These are phyloP conservation scores for Gymnosoma rotundatum DNA, from an alignment of 2,888 invertebrate genomes.

Conservation along the genomic window DNA sequence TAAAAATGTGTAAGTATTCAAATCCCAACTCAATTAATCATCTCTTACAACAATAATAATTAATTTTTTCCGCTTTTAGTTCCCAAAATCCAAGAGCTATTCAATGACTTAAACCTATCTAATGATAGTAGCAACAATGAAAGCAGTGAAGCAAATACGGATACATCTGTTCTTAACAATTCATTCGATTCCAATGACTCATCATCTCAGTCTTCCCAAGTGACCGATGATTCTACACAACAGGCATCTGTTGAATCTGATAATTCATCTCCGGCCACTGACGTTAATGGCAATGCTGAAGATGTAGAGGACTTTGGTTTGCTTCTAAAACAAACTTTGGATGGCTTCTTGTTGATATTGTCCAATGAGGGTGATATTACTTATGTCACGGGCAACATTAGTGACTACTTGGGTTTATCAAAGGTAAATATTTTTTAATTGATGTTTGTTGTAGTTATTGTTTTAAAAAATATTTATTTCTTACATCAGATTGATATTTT, in stretches of 20 bases:
- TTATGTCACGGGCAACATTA: constrained; percentile 95
- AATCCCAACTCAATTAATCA: constrained; percentile 24
- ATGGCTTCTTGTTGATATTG: constrained; percentile 94
- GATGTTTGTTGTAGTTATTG: neutral
- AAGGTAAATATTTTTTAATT: constrained; percentile 86
- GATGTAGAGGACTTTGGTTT: constrained; percentile 66
- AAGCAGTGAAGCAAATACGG: constrained; percentile 4
- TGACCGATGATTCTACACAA: constrained; percentile 18
- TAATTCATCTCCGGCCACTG: constrained; percentile 18
- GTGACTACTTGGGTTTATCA: constrained; percentile 93
- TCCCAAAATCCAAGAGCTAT: constrained; percentile 80
- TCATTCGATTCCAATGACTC: constrained; percentile 38
- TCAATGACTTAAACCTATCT: constrained; percentile 68
- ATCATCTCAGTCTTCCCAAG: constrained; percentile 41
- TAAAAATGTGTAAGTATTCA: constrained; percentile 87
- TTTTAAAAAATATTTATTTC: neutral
- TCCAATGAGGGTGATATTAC: constrained; percentile 95
- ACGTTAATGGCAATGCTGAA: constrained; percentile 70
- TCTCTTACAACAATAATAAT: neutral
- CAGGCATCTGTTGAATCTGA: constrained; percentile 4
- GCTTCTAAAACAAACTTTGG: constrained; percentile 86
- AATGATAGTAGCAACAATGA: constrained; percentile 22
- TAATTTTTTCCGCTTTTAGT: constrained; percentile 81
- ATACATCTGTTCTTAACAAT: constrained; percentile 73
- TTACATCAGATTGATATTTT: constrained; percentile 93